Conservation (phyloP, 2,113 vertebrate genomes). For the Sula dactylatra region DNA sequence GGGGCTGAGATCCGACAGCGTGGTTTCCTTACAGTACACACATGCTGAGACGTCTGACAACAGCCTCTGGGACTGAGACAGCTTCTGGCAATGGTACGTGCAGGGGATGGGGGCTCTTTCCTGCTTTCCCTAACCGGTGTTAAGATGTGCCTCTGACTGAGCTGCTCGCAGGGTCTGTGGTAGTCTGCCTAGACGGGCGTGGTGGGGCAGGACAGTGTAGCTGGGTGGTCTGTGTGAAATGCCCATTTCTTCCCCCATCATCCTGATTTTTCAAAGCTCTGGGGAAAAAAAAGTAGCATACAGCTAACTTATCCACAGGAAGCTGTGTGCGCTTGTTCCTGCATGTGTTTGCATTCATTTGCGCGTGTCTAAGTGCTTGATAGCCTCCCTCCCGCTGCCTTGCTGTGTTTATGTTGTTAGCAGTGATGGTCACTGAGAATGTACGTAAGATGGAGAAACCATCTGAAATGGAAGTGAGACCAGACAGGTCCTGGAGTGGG, state of each 20-base stretch:
- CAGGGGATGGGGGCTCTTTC: background rate
- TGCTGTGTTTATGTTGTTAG: background rate
- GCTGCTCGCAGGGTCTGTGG: background rate
- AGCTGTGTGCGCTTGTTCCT: background rate
- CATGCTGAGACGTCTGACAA: background rate
- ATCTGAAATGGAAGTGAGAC: background rate
- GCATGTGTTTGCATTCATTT: background rate
- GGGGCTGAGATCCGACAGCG: background rate
- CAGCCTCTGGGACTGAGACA: background rate
- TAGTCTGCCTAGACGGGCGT: background rate
- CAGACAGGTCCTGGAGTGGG: background rate
- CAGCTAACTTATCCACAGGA: background rate
- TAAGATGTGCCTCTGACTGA: background rate
- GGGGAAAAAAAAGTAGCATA: background rate
- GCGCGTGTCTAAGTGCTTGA: background rate
- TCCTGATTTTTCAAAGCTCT: background rate
- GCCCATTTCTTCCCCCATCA: background rate
- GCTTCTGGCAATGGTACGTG: background rate
- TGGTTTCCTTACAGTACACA: background rate
- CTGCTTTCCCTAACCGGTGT: background rate
- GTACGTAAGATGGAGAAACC: background rate
- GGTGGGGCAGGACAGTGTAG: background rate
- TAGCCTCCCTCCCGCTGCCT: background rate
- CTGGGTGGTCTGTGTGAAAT: background rate
- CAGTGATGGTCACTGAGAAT: background rate